A percentile compares a stretch with the other conserved stretches of the same genome.
These are phyloP conservation scores for Leucophenga maculata DNA, from an alignment of 2,888 invertebrate genomes.

Conservation along the genomic window DNA sequence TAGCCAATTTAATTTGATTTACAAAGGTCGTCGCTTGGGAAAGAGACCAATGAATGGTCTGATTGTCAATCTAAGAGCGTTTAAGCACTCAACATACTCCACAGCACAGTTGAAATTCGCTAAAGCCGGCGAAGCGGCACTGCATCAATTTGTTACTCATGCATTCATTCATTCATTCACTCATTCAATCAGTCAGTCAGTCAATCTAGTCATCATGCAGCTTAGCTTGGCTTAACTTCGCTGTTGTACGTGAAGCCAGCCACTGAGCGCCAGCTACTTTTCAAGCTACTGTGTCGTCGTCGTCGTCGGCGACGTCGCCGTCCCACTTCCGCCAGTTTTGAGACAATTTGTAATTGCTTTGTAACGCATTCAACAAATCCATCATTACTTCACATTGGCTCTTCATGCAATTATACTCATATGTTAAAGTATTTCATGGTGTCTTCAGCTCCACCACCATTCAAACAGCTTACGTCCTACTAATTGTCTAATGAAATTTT, in stretches of 20 bases:
- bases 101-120: not conserved
- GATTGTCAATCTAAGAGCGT: not conserved
- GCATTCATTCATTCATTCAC: not conserved
- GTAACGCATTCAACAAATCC: slow-evolving; percentile 2
- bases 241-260: not conserved
- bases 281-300: not conserved
- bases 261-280: not conserved
- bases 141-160: not conserved
- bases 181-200: not conserved
- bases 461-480: too few species aligned
- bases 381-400: too few species aligned
- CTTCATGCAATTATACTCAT: too few species aligned
- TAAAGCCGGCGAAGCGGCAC: not conserved
- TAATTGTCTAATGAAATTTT: too few species aligned
- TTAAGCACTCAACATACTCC: not conserved
- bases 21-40: too few species aligned
- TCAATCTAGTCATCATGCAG: not conserved
- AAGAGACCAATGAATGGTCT: not conserved
- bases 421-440: too few species aligned
- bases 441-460: too few species aligned
- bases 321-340: slow-evolving; percentile 2
- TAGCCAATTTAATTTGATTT: too few species aligned
- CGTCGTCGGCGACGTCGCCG: not conserved
- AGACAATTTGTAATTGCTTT: slow-evolving; percentile 23
- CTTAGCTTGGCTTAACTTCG: not conserved